These are phyloP conservation scores for Gymnocephalus cernua DNA, from an alignment of 2,113 vertebrate species.

Conservation along the genomic window DNA sequence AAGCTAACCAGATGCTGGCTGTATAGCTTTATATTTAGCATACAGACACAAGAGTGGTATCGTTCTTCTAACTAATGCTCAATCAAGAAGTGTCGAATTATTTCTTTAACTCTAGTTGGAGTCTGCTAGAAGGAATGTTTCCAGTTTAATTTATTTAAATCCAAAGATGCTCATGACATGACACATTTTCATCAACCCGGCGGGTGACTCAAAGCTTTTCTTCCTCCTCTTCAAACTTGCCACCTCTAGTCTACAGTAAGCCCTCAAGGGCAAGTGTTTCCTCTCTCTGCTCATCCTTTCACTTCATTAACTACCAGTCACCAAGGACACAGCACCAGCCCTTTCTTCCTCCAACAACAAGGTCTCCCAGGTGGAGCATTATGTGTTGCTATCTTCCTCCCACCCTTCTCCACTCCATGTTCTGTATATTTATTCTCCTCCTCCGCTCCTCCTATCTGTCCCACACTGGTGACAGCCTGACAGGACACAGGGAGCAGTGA, in stretches of 20 bases:
- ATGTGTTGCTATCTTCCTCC: slow-evolving; percentile 68
- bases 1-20: neutral
- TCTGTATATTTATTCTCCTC: slow-evolving; percentile 3
- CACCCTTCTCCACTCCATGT: slow-evolving; percentile 3
- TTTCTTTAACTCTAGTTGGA: neutral
- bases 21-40: too few species aligned
- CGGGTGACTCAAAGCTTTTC: slow-evolving; percentile 18
- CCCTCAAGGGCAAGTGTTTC: slow-evolving; percentile 72
- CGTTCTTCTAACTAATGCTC: too few species aligned
- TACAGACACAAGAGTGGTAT: too few species aligned
- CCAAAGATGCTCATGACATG: slow-evolving; percentile 3
- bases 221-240: slow-evolving; percentile 42
- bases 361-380: slow-evolving; percentile 76
- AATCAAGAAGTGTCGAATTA: neutral
- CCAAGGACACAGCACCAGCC: slow-evolving; percentile 80
- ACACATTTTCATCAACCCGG: slow-evolving; percentile 32
- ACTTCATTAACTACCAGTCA: slow-evolving; percentile 83
- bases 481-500: neutral
- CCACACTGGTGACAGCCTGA: slow-evolving; percentile 7
- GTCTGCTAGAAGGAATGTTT: neutral
- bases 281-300: slow-evolving; percentile 72
- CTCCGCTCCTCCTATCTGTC: slow-evolving; percentile 15
- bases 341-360: slow-evolving; percentile 77
- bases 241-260: slow-evolving; percentile 51
- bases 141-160: slow-evolving; percentile 10